These are phyloP conservation scores for Bombus waltoni DNA, from an alignment of 1,140 invertebrate genomes.

Conservation along the genomic window DNA sequence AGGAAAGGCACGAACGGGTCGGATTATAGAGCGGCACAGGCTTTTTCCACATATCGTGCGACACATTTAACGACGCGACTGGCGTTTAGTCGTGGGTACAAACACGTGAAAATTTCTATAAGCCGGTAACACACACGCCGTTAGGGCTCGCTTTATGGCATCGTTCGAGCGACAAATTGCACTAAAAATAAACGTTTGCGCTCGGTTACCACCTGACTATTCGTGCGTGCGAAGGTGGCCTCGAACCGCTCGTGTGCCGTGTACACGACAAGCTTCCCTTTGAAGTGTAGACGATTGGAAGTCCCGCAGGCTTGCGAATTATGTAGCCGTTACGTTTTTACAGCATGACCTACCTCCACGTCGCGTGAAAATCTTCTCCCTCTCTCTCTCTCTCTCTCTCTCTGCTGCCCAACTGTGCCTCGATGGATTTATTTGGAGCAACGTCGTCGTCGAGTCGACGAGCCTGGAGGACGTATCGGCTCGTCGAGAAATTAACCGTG, in stretches of 20 bases:
- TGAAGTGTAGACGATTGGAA: slow-evolving; percentile 69
- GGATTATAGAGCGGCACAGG: slow-evolving; percentile 22
- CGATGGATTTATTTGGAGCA: slow-evolving; percentile 32
- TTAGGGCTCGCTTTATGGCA: slow-evolving; percentile 73
- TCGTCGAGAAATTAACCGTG: background rate
- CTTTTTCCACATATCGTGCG: slow-evolving; percentile 26
- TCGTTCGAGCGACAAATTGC: slow-evolving; percentile 80
- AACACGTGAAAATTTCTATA: slow-evolving; percentile 61
- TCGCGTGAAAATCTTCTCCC: slow-evolving; percentile 30
- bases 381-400: too few species aligned
- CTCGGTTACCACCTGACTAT: slow-evolving; percentile 65
- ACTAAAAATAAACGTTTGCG: slow-evolving; percentile 82
- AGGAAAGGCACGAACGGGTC: slow-evolving; percentile 17
- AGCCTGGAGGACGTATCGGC: background rate
- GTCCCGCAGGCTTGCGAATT: slow-evolving; percentile 61
- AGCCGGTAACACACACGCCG: slow-evolving; percentile 40
- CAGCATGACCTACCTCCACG: slow-evolving; percentile 60
- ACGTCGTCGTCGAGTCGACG: background rate
- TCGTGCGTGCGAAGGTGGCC: slow-evolving; percentile 74
- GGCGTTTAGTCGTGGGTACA: slow-evolving; percentile 53
- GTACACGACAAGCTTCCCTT: slow-evolving; percentile 62
- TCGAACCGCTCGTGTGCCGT: slow-evolving; percentile 44
- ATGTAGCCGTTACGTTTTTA: slow-evolving; percentile 57
- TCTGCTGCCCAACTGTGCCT: background rate
- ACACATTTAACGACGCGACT: slow-evolving; percentile 61